A percentile compares a stretch with the other conserved stretches of the same genome.
Conservation (phyloP, 2,888 invertebrate genomes). For the Nycteola revayana region DNA sequence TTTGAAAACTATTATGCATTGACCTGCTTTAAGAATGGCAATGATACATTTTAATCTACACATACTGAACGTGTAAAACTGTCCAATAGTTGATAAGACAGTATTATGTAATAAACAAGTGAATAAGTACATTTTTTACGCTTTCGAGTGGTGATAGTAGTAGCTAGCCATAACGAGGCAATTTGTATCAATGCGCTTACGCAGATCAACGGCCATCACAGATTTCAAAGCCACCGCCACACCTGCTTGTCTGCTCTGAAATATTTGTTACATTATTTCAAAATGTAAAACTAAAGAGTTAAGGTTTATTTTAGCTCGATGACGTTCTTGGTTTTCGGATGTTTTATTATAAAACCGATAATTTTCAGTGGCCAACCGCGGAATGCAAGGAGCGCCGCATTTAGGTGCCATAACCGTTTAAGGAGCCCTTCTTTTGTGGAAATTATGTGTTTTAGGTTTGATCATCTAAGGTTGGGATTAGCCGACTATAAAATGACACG, state of each 20-base stretch:
- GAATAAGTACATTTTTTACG: constrained; percentile 15
- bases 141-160: constrained; percentile 22
- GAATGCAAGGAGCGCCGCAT: constrained; percentile 51
- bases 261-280: constrained; percentile 45
- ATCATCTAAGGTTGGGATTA: no score
- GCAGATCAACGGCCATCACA: constrained; percentile 55
- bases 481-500: no score
- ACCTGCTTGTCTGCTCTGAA: constrained; percentile 58
- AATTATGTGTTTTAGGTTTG: no score
- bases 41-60: no score
- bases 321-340: constrained; percentile 9
- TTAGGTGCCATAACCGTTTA: no score
- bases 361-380: constrained; percentile 69
- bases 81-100: no score
- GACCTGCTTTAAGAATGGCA: no score
- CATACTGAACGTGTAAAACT: no score
- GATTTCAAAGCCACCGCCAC: constrained; percentile 66
- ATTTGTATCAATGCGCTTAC: constrained; percentile 68
- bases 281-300: constrained; percentile 12
- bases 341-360: constrained; percentile 29
- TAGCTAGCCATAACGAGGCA: constrained; percentile 52
- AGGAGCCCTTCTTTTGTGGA: no score
- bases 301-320: constrained; percentile 25
- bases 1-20: no score
- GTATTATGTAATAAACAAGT: constrained; percentile 11